Evolutionary conservation across 2,888 invertebrate species (phyloP), one percentile per base, ranked within the genome.

Genomic region (Plebejus melissa): DNA sequence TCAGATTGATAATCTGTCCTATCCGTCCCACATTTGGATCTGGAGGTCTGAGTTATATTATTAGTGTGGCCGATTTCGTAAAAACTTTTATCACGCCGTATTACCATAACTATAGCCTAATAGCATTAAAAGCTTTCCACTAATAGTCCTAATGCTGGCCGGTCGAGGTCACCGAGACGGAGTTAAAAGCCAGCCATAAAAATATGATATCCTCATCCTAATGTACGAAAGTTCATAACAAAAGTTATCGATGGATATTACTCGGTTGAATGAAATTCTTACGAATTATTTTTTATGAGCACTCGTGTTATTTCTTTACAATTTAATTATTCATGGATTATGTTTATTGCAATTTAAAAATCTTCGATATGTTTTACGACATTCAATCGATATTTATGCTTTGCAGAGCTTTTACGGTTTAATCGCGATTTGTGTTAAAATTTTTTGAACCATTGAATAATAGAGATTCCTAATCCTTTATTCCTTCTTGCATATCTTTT

Each of bases 121-220:
- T 72, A 72, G 72, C 54, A 54, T 72, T 72, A 72, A 72, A 72
- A 72, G 50, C 28, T 72, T 72, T 72, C 16, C 32, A 32, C 22
- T 41, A 50, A 72, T 16, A 50, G 50, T 54, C 54, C 6, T 41
- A 28, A 72, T 16, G 72, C 72, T 71, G 22, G 22, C 11, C 28
- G 41, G 70, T 50, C 72, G 72, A 46, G 71, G 72, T 72, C 72
- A 72, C 50, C n/a, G 32, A 72, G 72, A 32, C 72, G 72, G 54
- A 72, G n/a, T 50, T 28, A 32, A 72, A 72, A 65, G 65, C 65
- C 65, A 65, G 13, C 65, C 32, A 65, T 65, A 65, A 65, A 65
- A 65, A 65, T 65, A 65, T 65, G 5, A 65, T 65, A 36, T 65
- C 65, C 65, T 32, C 65, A 65, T 65, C 65, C 65, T 65, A 65